Base-by-base conservation (phyloP, 2,113 vertebrate genomes). In the Phalacrocorax carbo region DNA sequence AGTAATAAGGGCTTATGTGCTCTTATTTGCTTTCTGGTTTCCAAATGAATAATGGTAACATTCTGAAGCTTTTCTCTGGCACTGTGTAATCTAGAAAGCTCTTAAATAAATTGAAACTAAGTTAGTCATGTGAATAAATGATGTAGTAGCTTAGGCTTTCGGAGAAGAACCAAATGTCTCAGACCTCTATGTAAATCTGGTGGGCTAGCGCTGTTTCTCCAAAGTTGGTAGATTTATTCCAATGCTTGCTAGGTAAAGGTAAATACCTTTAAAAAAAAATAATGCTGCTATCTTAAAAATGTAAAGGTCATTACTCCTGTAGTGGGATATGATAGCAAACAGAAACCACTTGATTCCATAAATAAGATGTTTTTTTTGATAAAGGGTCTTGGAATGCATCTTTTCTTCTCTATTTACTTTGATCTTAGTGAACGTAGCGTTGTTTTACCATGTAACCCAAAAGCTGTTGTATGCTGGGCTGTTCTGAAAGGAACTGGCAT, bases 21-120 rank as follows among this genome's bases (percentile, higher is more conserved):
- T 93, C 40, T 64, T 97, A 8, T 94, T 97, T 97, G 92, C 94
- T 88, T 92, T 96, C 86, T 92, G 65, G 51, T 85, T 96, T 95
- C 49, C 73, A 86, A 72, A 86, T 0, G 61, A 86, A 44, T 90
- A 92, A 87, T n/a, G 82, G 90, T 95, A 95, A 91, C 69, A 46
- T 92, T 92, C 80, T 92, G 88, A 92, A 86, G 81, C 66, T 95
- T 94, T 94, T 94, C 58, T 73, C 66, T 44, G 49, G 30, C 16
- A 48, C 78, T 91, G 16, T 85, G 70, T 94, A 95, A 94, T 84
- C 88, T 87, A 55, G n/a, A 93, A 94, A 87, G 49, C 73, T 94
- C 88, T 96, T 95, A 95, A 95, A 93, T 86, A 96, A 94, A 93
- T 87, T 84, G 85, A 94, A 97, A 77, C 75, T 7, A 69, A 57